These are phyloP conservation scores for Chiroxiphia lanceolata DNA, from an alignment of 2,797 vertebrate species.

Conservation along the genomic window DNA sequence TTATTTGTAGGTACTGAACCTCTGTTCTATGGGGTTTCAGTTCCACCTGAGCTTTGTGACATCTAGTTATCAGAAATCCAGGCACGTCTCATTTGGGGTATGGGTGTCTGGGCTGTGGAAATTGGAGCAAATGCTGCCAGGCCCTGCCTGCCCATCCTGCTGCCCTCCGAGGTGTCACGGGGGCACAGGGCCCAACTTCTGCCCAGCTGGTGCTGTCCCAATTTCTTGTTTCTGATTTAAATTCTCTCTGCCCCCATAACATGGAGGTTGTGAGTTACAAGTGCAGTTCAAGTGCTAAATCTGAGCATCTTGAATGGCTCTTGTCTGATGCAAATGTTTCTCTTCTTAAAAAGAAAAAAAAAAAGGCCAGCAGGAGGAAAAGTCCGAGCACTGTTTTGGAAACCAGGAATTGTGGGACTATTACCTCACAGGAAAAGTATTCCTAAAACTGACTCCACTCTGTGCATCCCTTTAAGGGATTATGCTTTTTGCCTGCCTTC, in stretches of 20 bases:
- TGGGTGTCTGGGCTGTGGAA: background rate
- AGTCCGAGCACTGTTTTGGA: conserved; percentile 20
- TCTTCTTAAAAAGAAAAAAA: background rate
- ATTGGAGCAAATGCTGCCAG: rapidly evolving
- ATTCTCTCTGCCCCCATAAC: background rate
- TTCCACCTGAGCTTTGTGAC: background rate
- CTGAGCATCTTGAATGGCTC: background rate
- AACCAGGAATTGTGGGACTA: conserved; percentile 9
- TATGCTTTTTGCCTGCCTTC: background rate
- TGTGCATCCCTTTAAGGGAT: background rate
- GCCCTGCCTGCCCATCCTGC: background rate
- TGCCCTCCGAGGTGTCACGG: background rate
- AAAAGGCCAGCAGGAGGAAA: background rate
- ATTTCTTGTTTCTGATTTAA: background rate
- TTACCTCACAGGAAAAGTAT: conserved; percentile 37
- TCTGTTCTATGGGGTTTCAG: background rate
- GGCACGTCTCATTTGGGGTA: background rate
- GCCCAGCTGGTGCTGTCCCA: background rate
- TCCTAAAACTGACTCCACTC: background rate
- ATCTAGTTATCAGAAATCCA: background rate
- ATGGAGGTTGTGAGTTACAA: background rate
- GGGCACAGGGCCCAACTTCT: too few relatives aligned
- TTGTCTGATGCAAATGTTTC: background rate
- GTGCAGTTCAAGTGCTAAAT: background rate
- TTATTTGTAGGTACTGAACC: background rate